Evolutionary conservation across 2,888 invertebrate species (phyloP), one percentile per base, ranked within the genome.

Genomic region (Drosophila hamatofila): DNA sequence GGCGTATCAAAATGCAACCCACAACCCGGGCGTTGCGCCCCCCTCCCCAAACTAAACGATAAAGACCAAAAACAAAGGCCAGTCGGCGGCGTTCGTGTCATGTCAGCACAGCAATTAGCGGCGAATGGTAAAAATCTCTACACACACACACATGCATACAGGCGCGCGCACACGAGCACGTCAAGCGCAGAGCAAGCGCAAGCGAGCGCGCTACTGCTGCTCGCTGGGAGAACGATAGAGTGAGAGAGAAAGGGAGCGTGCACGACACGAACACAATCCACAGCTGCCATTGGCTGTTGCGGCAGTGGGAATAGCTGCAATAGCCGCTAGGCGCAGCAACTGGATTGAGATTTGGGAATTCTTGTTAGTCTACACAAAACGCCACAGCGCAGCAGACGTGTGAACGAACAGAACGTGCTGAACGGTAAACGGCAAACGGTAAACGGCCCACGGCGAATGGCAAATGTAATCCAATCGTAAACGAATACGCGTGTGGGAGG

Each of bases 291-390:
- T 84, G 88, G 87, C 67, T 48, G 64, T 21, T 37, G 7, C 1
- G 33, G n/a, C 44, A 46, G 39, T 41, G 37, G n/a, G 27, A 12
- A 52, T 37, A 23, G 52, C 57, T 69, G 60, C 77, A 68, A 74
- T 71, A 66, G 83, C 72, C 65, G 57, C 48, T 59, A 30, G 52
- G 56, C 56, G 54, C 60, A 58, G 73, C 71, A 70, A 83, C 67
- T 80, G 79, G 69, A 75, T 78, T 75, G 73, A 65, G 75, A 79
- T 83, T 72, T 81, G 60, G 57, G 75, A 77, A 77, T 78, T 80
- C 83, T 76, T 77, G 79, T 78, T 90, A 91, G 90, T 91, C 90
- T 89, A 90, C 88, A 89, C 85, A 72, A 89, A 80, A 78, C 89
- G 83, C 70, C 86, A 77, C 78, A 81, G 62, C 84, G 77, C 75